These are phyloP conservation scores for Calidris pygmaea DNA, from an alignment of 2,113 vertebrate species.

Conservation along the genomic window DNA sequence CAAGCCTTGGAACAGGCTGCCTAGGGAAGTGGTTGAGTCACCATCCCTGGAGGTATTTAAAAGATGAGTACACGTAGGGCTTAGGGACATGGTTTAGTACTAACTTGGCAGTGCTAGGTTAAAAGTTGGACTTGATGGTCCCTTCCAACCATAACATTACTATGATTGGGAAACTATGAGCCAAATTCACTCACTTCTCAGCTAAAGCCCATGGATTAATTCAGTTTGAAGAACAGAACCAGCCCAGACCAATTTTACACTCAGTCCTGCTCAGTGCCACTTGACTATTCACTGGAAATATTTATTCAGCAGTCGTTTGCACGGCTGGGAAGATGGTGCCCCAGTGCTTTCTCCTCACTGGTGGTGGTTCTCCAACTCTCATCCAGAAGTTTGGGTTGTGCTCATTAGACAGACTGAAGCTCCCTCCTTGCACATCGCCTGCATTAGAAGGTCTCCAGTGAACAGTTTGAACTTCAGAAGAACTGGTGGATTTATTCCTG, in stretches of 20 bases:
- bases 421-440: neutral
- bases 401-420: neutral
- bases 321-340: fast-evolving
- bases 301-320: neutral
- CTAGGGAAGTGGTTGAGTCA: neutral
- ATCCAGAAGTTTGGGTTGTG: neutral
- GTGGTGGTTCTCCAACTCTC: neutral
- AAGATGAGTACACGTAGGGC: neutral
- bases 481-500: neutral
- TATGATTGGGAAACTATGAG: neutral
- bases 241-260: neutral
- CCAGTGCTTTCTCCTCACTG: neutral
- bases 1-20: too few relatives aligned
- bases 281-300: neutral
- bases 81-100: neutral
- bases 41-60: neutral
- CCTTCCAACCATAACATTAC: neutral
- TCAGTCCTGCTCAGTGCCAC: neutral
- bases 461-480: neutral
- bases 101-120: neutral
- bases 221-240: neutral
- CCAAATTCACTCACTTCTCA: neutral
- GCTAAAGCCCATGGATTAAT: neutral
- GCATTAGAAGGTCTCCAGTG: neutral
- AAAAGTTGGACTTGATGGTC: neutral